A percentile compares a stretch with the other conserved stretches of the same genome.
Conservation (phyloP, 1,140 invertebrate species). For the Diachasma alloeum region DNA sequence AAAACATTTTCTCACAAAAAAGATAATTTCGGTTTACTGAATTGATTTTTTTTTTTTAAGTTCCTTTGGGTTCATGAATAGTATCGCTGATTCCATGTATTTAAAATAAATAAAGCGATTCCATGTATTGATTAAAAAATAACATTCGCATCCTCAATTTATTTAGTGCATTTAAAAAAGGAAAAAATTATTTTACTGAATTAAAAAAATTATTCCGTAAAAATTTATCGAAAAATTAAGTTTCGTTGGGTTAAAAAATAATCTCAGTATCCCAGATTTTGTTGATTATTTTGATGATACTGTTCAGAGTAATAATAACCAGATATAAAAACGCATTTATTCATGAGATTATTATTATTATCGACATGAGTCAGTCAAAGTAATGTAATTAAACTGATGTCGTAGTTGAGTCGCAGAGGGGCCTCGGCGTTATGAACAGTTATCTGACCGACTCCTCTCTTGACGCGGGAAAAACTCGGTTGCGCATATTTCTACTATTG, state of each 20-base stretch:
- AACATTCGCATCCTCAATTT: too few relatives aligned
- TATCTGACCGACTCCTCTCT: conserved; percentile 64
- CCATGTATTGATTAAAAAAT: too few relatives aligned
- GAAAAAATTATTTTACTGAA: too few relatives aligned
- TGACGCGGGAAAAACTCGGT: conserved; percentile 40
- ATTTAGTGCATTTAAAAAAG: too few relatives aligned
- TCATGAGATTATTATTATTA: conserved; percentile 18
- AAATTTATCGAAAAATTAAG: too few relatives aligned
- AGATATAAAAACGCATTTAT: conserved; percentile 2
- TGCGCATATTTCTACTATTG: conserved; percentile 33
- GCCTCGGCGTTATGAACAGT: conserved; percentile 49
- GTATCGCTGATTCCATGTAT: too few relatives aligned
- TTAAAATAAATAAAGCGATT: too few relatives aligned
- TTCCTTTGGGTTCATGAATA: too few relatives aligned
- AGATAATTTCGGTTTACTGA: too few relatives aligned
- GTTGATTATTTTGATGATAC: not conserved
- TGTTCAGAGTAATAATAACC: conserved; percentile 16
- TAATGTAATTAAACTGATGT: conserved; percentile 51
- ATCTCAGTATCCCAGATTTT: not conserved
- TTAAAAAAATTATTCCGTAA: too few relatives aligned
- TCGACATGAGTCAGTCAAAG: conserved; percentile 32
- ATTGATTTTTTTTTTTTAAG: not conserved
- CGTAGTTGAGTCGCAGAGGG: conserved; percentile 54
- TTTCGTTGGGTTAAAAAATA: too few relatives aligned
- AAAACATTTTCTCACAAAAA: too few relatives aligned